Conservation (phyloP, 2,888 invertebrate species). For the Chymomyza fuscimana region DNA sequence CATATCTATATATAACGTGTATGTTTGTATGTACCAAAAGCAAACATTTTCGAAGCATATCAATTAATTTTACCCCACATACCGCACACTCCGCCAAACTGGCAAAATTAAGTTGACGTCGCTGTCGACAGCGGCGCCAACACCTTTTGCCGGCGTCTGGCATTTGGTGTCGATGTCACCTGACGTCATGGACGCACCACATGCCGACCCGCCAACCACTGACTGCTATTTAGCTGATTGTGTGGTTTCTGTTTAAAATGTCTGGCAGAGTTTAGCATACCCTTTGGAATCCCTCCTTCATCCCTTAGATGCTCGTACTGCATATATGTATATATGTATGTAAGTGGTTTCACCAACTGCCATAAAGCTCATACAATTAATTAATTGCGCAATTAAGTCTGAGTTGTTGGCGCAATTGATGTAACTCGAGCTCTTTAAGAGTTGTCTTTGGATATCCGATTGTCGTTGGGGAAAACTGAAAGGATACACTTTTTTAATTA, state of each 20-base stretch:
- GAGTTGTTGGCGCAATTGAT: background rate
- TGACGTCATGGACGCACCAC: constrained; percentile 28
- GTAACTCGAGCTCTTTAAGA: background rate
- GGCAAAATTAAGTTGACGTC: constrained; percentile 65
- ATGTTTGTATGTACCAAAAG: constrained; percentile 9
- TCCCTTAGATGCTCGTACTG: too few species aligned
- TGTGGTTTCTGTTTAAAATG: constrained; percentile 64
- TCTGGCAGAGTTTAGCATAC: constrained; percentile 16
- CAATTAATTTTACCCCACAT: constrained; percentile 52
- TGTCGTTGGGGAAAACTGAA: background rate
- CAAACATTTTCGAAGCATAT: constrained; percentile 48
- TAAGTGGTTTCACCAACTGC: constrained; percentile 12
- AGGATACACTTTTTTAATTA: background rate
- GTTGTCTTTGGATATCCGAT: background rate
- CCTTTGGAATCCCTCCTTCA: background rate
- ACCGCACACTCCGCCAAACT: constrained; percentile 41
- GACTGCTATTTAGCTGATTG: constrained; percentile 70
- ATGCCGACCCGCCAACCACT: background rate
- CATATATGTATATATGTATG: too few species aligned
- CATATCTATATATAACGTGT: too few species aligned
- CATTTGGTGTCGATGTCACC: constrained; percentile 61
- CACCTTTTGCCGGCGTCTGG: constrained; percentile 50
- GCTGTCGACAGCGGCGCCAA: constrained; percentile 17
- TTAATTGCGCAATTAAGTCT: constrained; percentile 63
- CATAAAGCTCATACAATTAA: constrained; percentile 68